These are phyloP conservation scores for Halisarca cf. caerulea DNA, from an alignment of 37 sponge, comb jelly and placozoan genomes.

Conservation along the genomic window DNA sequence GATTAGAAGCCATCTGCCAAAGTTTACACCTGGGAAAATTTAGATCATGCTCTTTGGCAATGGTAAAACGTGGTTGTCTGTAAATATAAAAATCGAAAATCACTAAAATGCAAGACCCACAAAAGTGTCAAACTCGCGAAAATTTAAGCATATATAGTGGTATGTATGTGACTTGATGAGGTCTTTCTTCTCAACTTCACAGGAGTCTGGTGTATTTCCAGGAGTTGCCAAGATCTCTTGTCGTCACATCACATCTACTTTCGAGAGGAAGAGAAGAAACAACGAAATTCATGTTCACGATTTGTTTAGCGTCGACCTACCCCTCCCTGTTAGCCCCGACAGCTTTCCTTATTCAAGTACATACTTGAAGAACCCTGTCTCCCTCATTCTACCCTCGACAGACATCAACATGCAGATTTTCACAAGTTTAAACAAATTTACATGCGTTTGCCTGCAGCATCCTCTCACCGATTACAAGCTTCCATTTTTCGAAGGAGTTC, in stretches of 20 bases:
- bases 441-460: slow-evolving; percentile 12
- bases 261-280: not conserved
- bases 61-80: too few relatives aligned
- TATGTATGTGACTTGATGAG: too few relatives aligned
- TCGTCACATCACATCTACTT: not conserved
- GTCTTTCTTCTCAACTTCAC: not conserved
- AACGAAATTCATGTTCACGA: not conserved
- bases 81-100: too few relatives aligned
- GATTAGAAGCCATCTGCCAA: too few relatives aligned
- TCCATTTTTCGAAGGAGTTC: too few relatives aligned
- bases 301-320: not conserved
- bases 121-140: too few relatives aligned
- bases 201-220: not conserved
- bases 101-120: too few relatives aligned
- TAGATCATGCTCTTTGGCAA: too few relatives aligned
- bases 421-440: not conserved
- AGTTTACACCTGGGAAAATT: too few relatives aligned
- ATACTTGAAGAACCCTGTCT: slow-evolving; percentile 18
- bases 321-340: slow-evolving; percentile 1
- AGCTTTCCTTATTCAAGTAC: not conserved
- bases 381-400: slow-evolving; percentile 6
- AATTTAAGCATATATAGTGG: too few relatives aligned
- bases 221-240: not conserved
- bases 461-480: not conserved
- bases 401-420: slow-evolving; percentile 13